These are phyloP conservation scores for Clavelina lepadiformis DNA, from an alignment of 23 tunicate genomes.

Conservation along the genomic window DNA sequence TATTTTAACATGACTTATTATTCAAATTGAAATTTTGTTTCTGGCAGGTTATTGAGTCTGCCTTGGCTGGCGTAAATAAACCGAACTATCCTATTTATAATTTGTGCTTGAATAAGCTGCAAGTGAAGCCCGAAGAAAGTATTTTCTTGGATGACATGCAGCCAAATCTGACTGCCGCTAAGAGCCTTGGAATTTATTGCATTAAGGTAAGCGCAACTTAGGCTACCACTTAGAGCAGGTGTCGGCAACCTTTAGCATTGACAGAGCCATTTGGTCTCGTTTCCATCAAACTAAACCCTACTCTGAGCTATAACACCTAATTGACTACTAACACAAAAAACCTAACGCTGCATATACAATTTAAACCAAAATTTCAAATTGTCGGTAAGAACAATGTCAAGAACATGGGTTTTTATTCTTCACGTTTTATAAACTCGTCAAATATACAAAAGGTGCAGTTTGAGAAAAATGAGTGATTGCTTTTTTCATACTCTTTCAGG, in stretches of 20 bases:
- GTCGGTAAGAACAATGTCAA: too few relatives aligned
- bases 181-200: constrained; percentile 67
- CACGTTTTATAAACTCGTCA: too few relatives aligned
- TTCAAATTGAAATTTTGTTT: not conserved
- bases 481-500: constrained; percentile 30
- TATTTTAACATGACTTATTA: not conserved
- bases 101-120: constrained; percentile 50
- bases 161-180: constrained; percentile 74
- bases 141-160: constrained; percentile 93
- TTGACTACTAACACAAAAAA: too few relatives aligned
- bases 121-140: constrained; percentile 62
- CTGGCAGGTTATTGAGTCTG: constrained; percentile 85
- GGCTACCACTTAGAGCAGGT: not conserved
- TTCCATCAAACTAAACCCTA: too few relatives aligned
- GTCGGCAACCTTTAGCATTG: too few relatives aligned
- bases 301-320: too few relatives aligned
- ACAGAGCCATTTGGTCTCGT: too few relatives aligned
- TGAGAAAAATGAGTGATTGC: too few relatives aligned
- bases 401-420: too few relatives aligned
- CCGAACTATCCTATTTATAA: constrained; percentile 71
- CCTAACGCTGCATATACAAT: too few relatives aligned
- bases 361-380: too few relatives aligned
- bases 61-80: constrained; percentile 75
- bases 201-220: constrained; percentile 50
- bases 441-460: too few relatives aligned